A percentile compares a stretch with the other conserved stretches of the same genome.
Conservation (phyloP, 2,888 invertebrate species). For the Parnassius smintheus region DNA sequence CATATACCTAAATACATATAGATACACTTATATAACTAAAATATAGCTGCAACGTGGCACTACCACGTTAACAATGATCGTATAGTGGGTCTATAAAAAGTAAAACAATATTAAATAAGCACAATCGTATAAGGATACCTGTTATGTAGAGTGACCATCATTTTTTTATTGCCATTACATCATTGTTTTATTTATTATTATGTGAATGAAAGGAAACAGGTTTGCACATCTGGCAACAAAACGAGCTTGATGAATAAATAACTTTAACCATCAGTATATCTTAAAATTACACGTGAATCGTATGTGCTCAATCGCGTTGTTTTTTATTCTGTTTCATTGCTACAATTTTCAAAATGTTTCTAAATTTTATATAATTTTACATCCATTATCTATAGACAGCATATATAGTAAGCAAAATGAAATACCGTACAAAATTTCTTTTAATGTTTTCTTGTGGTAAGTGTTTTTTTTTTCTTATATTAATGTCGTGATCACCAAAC, state of each 20-base stretch:
- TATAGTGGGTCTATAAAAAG: too few relatives aligned
- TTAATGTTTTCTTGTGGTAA: not conserved
- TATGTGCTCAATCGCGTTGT: not conserved
- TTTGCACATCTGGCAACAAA: conserved; percentile 14
- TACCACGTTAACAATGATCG: too few relatives aligned
- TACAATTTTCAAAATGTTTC: not conserved
- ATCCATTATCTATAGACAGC: not conserved
- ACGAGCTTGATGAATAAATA: conserved; percentile 8
- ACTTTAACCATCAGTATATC: not conserved
- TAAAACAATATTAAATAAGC: too few relatives aligned
- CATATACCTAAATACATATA: too few relatives aligned
- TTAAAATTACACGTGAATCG: not conserved
- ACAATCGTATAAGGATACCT: too few relatives aligned
- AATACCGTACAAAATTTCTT: not conserved
- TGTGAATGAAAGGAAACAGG: conserved; percentile 6
- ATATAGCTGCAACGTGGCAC: too few relatives aligned
- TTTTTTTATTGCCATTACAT: too few relatives aligned
- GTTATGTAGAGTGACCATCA: too few relatives aligned
- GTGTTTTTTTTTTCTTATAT: not conserved
- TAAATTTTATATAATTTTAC: not conserved
- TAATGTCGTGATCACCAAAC: too few relatives aligned
- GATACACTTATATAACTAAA: too few relatives aligned
- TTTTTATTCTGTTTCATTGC: too few relatives aligned
- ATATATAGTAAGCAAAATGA: not conserved
- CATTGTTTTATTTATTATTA: too few relatives aligned